phyloP scores from a whole-genome alignment of 2,888 invertebrate species.

The Drosophila neonasuta region DNA sequence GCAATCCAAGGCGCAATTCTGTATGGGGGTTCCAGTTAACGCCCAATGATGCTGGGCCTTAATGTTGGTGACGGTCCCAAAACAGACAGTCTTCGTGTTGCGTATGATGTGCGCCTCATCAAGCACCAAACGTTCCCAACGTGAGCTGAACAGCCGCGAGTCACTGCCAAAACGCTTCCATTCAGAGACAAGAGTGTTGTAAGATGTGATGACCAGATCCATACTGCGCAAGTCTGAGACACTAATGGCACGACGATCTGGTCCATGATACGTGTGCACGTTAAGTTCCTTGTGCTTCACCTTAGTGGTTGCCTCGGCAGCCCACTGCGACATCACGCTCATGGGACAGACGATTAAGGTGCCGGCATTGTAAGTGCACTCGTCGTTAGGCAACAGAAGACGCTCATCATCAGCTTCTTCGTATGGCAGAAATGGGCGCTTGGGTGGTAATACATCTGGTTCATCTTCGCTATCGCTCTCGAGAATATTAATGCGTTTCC shows the following conservation, averaged over 20 bases:
- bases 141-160: conserved; percentile 13
- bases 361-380: neutral
- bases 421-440: neutral
- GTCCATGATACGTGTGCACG: conserved; percentile 14
- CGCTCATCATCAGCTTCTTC: conserved; percentile 18
- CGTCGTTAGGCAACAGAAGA: conserved; percentile 83
- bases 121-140: conserved; percentile 87
- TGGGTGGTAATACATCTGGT: neutral
- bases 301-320: conserved; percentile 85
- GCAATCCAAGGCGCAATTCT: conserved; percentile 93
- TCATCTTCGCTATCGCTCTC: conserved; percentile 17
- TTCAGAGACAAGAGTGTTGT: conserved; percentile 15
- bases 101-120: conserved; percentile 95
- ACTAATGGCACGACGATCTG: conserved; percentile 11
- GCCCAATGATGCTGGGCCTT: conserved; percentile 17
- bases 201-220: conserved; percentile 21
- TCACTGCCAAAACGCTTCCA: conserved; percentile 7
- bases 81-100: conserved; percentile 11
- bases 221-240: conserved; percentile 6
- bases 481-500: conserved; percentile 12
- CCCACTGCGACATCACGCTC: conserved; percentile 95
- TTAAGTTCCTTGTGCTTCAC: conserved; percentile 9
- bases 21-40: conserved; percentile 96
- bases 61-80: neutral
- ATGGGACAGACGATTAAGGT: conserved; percentile 82